Evolutionary conservation across 1,140 invertebrate species (phyloP).

Genomic region (fruit fly (Drosophila melanogaster)): Release_6_plus_ISO1_MT NT_033779.5:2730501-2731000

Average conservation of each 20-base stretch:
- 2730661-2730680: slow-evolving; percentile 11
- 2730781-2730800: slow-evolving; percentile 39
- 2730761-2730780: slow-evolving; percentile 66
- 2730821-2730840: slow-evolving; percentile 39
- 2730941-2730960: slow-evolving; percentile 6
- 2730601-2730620: slow-evolving; percentile 64
- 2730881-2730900: too few species aligned
- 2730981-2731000: slow-evolving; percentile 4
- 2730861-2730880: slow-evolving; percentile 7
- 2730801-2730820: slow-evolving; percentile 33
- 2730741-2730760: slow-evolving; percentile 49
- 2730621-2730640: slow-evolving; percentile 58
- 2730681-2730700: slow-evolving; percentile 14
- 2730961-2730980: slow-evolving; percentile 28
- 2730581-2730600: slow-evolving; percentile 24
- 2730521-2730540: slow-evolving; percentile 15
- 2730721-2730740: slow-evolving; percentile 40
- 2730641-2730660: slow-evolving; percentile 44
- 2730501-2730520: slow-evolving; percentile 2
- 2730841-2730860: slow-evolving; percentile 65
- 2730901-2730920: background rate
- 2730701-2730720: slow-evolving; percentile 17
- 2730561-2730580: slow-evolving; percentile 15
- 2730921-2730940: slow-evolving; percentile 3
- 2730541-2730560: slow-evolving; percentile 23